Base-by-base conservation (phyloP, 2,888 invertebrate genomes). In the Drosophila greeni region DNA sequence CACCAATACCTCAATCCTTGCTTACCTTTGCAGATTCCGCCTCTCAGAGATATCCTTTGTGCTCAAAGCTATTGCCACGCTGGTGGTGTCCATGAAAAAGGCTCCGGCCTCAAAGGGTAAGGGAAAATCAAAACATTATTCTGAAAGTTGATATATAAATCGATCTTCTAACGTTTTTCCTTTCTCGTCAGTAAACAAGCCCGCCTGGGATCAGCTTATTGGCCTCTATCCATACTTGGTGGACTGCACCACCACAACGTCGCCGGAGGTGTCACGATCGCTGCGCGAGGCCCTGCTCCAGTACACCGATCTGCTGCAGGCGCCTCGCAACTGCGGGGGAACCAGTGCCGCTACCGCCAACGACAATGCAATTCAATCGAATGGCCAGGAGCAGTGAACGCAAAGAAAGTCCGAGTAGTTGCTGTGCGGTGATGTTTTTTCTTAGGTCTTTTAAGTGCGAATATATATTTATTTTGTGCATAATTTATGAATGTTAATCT, bases 11-110 rank as follows among this genome's bases (percentile, higher is more conserved):
- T 14, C 16, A 14, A 29, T n/a, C 33, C 3, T 11, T 29, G n/a
- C 14, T 72, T 73, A 2, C 45, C 18, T 3, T 18, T 8, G 8
- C 16, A 97, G 97, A 89, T 96, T 97, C 87, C 92, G 97, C 69
- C 91, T 98, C 70, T 96, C 97, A 4, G 98, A 98, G 90, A 97
- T 98, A 88, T 96, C 97, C 49, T 98, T 98, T 89, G 98, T 98
- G 26, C 88, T 98, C 56, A 97, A 97, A 89, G 98, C 98, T 56
- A 94, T 98, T 57, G 95, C 97, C 33, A 97, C 98, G 0, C 90
- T 98, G 42, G 94, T 97, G 7, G 93, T 95, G 52, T 96, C 97
- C 5, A 93, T 98, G 91, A 97, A 97, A 89, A 96, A 95, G 85
- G 97, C 97, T 37, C 95, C 97, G 18, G 91, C 94, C 51, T 94